Conservation (phyloP, 2,113 vertebrate genomes). For the Pycnonotus jocosus region DNA sequence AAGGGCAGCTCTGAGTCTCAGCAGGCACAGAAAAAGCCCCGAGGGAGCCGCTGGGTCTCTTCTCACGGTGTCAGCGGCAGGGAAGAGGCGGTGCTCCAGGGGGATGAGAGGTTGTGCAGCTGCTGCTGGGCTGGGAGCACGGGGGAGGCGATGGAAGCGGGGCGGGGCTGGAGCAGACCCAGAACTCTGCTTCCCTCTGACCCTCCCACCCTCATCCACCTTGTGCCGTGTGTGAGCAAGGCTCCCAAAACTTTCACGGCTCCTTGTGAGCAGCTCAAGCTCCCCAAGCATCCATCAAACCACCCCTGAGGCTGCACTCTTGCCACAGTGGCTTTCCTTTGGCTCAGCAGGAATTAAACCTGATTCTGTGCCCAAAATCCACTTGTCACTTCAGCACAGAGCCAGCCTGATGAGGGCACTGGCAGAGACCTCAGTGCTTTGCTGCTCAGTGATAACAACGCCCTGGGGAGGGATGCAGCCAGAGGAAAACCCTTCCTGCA, state of each 20-base stretch:
- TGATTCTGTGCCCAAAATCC: background rate
- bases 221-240: accelerated
- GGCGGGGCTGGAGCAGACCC: background rate
- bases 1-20: background rate
- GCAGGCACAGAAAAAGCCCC: background rate
- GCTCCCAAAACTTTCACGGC: accelerated
- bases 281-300: background rate
- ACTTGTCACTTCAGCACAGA: background rate
- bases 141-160: slow-evolving; percentile 7
- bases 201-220: background rate
- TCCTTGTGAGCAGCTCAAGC: background rate
- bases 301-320: background rate
- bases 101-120: background rate
- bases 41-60: background rate
- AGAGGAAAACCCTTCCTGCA: background rate
- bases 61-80: background rate
- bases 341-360: background rate
- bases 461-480: background rate
- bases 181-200: background rate
- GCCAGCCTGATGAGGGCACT: accelerated
- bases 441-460: background rate
- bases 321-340: background rate
- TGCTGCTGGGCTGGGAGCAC: background rate
- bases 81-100: background rate
- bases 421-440: background rate